phyloP scores from a whole-genome alignment of 2,113 vertebrate species.

The Thamnophis sirtalis region DNA sequence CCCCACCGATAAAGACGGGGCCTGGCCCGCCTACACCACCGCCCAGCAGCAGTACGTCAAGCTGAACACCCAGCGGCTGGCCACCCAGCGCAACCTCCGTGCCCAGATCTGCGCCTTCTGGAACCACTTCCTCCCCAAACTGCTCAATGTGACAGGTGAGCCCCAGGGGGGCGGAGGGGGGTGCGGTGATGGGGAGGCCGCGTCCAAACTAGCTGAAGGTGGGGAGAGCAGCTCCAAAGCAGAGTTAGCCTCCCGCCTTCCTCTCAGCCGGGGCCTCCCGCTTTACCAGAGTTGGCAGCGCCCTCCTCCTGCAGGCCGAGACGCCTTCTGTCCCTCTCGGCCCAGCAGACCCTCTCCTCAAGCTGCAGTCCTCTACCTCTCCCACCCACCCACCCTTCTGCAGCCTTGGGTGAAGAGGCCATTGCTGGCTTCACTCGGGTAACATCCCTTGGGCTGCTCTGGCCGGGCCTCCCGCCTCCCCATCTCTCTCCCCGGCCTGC shows the following conservation, averaged over 20 bases:
- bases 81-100: slow-evolving; percentile 77
- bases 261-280: too few relatives aligned
- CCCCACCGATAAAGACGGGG: slow-evolving; percentile 51
- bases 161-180: not conserved
- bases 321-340: not conserved
- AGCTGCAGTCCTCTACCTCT: not conserved
- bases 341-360: not conserved
- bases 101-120: slow-evolving; percentile 89
- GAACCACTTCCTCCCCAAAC: slow-evolving; percentile 87
- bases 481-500: too few relatives aligned
- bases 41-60: slow-evolving; percentile 77
- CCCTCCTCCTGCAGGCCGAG: not conserved
- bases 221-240: not conserved
- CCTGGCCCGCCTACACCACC: slow-evolving; percentile 80
- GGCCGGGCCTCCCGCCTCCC: not conserved
- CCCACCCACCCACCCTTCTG: not conserved
- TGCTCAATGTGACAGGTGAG: slow-evolving; percentile 90
- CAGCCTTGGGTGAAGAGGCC: not conserved
- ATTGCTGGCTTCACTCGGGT: not conserved
- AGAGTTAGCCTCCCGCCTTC: not conserved
- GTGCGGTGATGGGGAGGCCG: not conserved
- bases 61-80: slow-evolving; percentile 75
- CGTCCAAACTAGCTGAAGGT: not conserved
- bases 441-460: not conserved
- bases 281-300: too few relatives aligned